phyloP scores from a whole-genome alignment of 2,888 invertebrate genomes.

The Perdita meconis region DNA sequence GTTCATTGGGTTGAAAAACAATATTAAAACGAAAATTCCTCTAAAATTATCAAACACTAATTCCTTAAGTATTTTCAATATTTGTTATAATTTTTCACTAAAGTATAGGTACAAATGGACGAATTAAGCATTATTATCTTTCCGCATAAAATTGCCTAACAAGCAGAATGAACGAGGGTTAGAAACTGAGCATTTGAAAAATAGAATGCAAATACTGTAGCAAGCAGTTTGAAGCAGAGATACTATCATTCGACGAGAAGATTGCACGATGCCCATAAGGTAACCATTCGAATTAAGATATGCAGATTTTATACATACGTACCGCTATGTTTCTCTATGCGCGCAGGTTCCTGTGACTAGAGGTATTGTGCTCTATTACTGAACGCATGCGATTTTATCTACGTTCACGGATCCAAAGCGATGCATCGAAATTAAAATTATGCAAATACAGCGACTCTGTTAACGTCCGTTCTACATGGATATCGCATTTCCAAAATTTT shows the following conservation, averaged over 20 bases:
- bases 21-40: too few species aligned
- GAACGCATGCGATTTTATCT: conserved; percentile 19
- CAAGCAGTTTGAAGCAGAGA: neutral
- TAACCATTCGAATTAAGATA: conserved; percentile 22
- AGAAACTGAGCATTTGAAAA: too few species aligned
- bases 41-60: too few species aligned
- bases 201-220: neutral
- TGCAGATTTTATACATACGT: conserved; percentile 13
- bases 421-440: conserved; percentile 44
- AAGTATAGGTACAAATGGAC: too few species aligned
- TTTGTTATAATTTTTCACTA: too few species aligned
- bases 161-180: too few species aligned
- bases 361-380: neutral
- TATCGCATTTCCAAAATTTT: conserved; percentile 4
- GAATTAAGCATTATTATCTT: too few species aligned
- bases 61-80: too few species aligned
- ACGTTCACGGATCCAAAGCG: conserved; percentile 5
- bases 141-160: too few species aligned
- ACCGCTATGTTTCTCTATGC: neutral
- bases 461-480: neutral
- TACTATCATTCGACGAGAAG: conserved; percentile 15
- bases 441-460: conserved; percentile 26
- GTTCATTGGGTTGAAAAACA: too few species aligned
- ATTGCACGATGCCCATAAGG: neutral
- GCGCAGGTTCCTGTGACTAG: neutral